Conservation (phyloP, 2,797 vertebrate genomes). For the Myoxocephalus aenaeus region DNA sequence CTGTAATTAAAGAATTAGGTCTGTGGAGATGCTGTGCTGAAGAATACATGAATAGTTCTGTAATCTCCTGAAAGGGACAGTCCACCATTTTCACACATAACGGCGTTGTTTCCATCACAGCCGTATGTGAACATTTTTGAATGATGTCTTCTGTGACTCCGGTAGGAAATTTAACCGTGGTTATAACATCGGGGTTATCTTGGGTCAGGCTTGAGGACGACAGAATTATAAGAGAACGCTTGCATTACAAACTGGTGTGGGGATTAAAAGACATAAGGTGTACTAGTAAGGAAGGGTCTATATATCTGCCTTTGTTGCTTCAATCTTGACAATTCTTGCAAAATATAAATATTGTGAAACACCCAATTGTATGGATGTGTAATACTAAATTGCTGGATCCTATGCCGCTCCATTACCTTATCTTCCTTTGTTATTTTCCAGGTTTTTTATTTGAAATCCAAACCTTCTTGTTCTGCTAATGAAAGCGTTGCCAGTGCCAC, state of each 20-base stretch:
- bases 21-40: neutral
- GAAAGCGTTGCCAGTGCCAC: neutral
- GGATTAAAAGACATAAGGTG: neutral
- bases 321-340: neutral
- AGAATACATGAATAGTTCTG: neutral
- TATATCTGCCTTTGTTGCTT: neutral
- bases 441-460: constrained; percentile 1
- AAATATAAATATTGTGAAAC: neutral
- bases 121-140: neutral
- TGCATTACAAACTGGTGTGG: neutral
- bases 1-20: constrained; percentile 21
- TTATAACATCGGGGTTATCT: neutral
- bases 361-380: neutral
- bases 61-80: neutral
- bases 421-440: neutral
- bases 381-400: neutral
- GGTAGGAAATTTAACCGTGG: neutral
- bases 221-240: neutral
- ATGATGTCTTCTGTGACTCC: neutral
- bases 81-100: neutral
- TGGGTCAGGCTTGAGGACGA: neutral
- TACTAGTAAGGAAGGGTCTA: no score
- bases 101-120: neutral
- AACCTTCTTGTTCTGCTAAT: constrained; percentile 2
- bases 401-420: neutral